These are phyloP conservation scores for Trachemys scripta DNA, from an alignment of 2,113 vertebrate genomes.

Conservation along the genomic window DNA sequence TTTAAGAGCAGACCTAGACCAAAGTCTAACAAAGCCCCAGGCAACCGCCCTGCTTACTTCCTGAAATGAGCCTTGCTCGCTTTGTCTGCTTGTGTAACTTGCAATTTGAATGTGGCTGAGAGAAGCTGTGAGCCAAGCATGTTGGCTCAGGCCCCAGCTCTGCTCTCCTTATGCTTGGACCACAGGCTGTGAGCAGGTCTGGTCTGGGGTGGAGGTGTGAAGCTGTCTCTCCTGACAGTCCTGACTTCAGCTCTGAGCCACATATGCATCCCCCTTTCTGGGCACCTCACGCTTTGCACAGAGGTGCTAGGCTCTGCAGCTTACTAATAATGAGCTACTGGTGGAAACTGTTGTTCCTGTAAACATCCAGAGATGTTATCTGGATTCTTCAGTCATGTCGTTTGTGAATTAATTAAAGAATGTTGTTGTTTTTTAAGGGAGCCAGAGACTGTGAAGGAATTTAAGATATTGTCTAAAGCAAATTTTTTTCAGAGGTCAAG, in stretches of 20 bases:
- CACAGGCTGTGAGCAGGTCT: not conserved
- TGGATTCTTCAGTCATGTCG: not conserved
- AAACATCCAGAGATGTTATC: not conserved
- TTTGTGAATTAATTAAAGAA: not conserved
- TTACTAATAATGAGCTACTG: not conserved
- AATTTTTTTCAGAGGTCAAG: not conserved
- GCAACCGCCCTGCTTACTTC: accelerated
- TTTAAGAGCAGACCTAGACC: not conserved
- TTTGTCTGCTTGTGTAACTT: not conserved
- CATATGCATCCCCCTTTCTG: not conserved
- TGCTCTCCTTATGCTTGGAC: no score
- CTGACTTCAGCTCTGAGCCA: not conserved
- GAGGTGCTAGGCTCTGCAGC: not conserved
- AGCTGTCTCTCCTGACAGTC: accelerated
- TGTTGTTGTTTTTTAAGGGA: not conserved
- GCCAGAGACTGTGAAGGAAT: not conserved
- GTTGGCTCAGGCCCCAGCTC: not conserved
- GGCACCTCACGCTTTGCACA: not conserved
- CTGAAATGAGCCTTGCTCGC: accelerated
- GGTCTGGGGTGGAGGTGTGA: not conserved
- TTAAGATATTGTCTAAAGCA: not conserved
- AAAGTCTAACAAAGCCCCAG: accelerated
- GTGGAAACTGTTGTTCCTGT: not conserved
- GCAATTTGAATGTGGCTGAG: not conserved
- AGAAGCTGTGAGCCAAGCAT: not conserved